Conservation (phyloP, 64 coral and sea anemone species). For the Montipora cactus region DNA sequence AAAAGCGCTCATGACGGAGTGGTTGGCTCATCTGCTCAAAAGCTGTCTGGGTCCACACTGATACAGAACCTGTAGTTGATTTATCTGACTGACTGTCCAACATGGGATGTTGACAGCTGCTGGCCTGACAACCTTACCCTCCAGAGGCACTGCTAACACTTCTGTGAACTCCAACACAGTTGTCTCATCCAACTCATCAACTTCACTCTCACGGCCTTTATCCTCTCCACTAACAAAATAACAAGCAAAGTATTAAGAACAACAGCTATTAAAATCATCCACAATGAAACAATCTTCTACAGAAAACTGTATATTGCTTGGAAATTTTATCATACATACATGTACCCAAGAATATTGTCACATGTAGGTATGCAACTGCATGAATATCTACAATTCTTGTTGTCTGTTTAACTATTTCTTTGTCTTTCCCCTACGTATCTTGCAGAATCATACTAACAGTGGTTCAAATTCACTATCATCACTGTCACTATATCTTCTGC, state of each 20-base stretch:
- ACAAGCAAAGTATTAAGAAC: background rate
- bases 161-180: background rate
- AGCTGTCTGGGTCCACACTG: background rate
- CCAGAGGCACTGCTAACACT: background rate
- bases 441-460: background rate
- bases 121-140: background rate
- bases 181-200: constrained; percentile 3
- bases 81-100: background rate
- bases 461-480: background rate
- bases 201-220: background rate
- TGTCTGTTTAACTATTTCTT: background rate
- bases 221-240: background rate
- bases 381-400: no score
- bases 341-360: no score
- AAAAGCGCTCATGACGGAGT: background rate
- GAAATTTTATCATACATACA: no score
- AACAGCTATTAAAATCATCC: background rate
- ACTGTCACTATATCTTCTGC: background rate
- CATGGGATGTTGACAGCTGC: background rate
- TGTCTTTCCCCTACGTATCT: background rate
- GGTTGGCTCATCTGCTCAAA: background rate
- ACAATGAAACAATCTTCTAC: no score
- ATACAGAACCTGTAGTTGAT: constrained; percentile 6
- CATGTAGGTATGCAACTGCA: no score
- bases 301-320: no score